phyloP scores from a whole-genome alignment of 2,888 invertebrate genomes.

The Altica lythri region DNA sequence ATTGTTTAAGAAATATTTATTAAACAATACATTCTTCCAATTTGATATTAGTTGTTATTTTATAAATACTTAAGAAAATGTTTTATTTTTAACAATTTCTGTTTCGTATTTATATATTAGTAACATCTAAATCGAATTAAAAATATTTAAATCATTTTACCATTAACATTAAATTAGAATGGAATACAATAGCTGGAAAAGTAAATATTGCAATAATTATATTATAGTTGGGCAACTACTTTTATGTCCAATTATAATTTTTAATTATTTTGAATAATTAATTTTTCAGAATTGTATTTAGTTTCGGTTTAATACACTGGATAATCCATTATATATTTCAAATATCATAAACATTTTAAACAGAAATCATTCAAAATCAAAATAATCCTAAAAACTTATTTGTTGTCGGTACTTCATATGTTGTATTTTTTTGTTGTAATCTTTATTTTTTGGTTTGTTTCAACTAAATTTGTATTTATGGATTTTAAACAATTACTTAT shows the following conservation, averaged over 20 bases:
- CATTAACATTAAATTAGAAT: too few species aligned
- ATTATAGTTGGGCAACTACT: slow-evolving; percentile 25
- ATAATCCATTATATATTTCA: slow-evolving; percentile 9
- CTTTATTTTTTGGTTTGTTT: slow-evolving; percentile 9
- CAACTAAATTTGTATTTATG: slow-evolving; percentile 11
- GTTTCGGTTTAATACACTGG: slow-evolving; percentile 9
- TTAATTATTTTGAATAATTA: slow-evolving; percentile 12
- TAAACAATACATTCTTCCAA: not conserved
- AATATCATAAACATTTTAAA: not conserved
- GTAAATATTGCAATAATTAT: slow-evolving; percentile 14
- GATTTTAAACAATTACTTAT: slow-evolving; percentile 11
- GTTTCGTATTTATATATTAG: slow-evolving; percentile 2
- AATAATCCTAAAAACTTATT: too few species aligned
- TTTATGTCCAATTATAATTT: slow-evolving; percentile 24
- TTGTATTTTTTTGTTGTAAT: slow-evolving; percentile 5
- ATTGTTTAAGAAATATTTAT: not conserved
- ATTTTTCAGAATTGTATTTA: slow-evolving; percentile 11
- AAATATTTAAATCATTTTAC: too few species aligned
- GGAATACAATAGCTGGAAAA: too few species aligned
- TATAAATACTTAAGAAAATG: slow-evolving; percentile 7
- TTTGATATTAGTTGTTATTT: slow-evolving; percentile 6
- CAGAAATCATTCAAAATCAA: not conserved
- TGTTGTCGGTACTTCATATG: slow-evolving; percentile 14
- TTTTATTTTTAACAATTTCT: slow-evolving; percentile 19
- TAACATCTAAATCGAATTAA: too few species aligned